Conservation (phyloP, 2,797 vertebrate species). For the Melanotaenia nigrans region DNA sequence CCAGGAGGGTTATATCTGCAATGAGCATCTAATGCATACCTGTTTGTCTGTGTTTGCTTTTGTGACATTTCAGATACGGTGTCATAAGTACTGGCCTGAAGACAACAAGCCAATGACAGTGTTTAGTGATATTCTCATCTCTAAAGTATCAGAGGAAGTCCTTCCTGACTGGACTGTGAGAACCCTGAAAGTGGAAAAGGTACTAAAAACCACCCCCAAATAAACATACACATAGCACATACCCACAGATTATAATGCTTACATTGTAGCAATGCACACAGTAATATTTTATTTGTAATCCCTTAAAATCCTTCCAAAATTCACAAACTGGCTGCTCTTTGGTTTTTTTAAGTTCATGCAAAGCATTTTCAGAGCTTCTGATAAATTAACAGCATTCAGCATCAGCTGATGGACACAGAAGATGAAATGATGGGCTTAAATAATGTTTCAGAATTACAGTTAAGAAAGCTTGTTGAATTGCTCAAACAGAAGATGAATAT, state of each 20-base stretch:
- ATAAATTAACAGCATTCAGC: too few species aligned
- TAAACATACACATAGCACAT: not conserved
- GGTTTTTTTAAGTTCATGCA: not conserved
- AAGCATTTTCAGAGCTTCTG: not conserved
- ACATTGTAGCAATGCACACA: not conserved
- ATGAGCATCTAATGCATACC: slow-evolving; percentile 19
- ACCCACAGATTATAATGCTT: not conserved
- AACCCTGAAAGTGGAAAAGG: slow-evolving; percentile 96
- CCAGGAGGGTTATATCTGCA: slow-evolving; percentile 19
- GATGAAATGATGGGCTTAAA: not conserved
- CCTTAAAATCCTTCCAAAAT: not conserved
- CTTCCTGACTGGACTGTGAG: slow-evolving; percentile 96
- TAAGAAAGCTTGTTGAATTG: not conserved
- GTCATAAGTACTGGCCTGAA: slow-evolving; percentile 99
- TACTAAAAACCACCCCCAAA: slow-evolving; percentile 58
- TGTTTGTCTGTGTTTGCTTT: slow-evolving; percentile 35
- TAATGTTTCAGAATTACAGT: not conserved
- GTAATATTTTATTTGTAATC: not conserved
- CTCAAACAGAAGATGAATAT: not conserved
- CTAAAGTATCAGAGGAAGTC: slow-evolving; percentile 92
- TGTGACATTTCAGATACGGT: slow-evolving; percentile 88
- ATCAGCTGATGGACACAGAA: too few species aligned
- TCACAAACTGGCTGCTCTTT: not conserved
- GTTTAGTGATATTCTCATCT: slow-evolving; percentile 98
- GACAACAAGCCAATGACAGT: slow-evolving; percentile 98